A percentile compares a stretch with the other conserved stretches of the same genome.
phyloP scores from a whole-genome alignment of 30 jellyfish, hydroid and myxozoan genomes.

The Mastigias papua region DNA sequence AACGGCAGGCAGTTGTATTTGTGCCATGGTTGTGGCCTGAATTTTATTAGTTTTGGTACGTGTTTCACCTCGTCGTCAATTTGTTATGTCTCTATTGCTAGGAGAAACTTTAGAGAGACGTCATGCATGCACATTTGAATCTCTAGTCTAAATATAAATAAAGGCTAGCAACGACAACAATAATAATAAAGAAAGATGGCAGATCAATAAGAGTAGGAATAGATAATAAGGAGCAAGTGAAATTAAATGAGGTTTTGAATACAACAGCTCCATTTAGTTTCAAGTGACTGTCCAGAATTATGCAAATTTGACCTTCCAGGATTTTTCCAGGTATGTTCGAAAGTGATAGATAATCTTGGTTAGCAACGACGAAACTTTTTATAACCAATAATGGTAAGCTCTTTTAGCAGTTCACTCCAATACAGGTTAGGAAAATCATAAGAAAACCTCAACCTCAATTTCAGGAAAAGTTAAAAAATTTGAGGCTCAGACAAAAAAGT shows the following conservation, averaged over 20 bases:
- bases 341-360: no score
- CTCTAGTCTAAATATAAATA: not conserved
- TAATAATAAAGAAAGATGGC: not conserved
- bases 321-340: no score
- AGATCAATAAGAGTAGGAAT: not conserved
- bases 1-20: not conserved
- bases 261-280: no score
- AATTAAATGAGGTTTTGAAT: not conserved
- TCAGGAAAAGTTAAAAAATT: no score
- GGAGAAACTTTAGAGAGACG: not conserved
- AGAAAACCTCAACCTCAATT: no score
- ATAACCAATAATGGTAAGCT: no score
- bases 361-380: no score
- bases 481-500: no score
- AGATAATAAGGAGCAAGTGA: not conserved
- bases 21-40: not conserved
- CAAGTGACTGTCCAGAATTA: no score
- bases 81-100: not conserved
- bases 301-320: no score
- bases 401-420: no score
- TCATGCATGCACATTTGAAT: not conserved
- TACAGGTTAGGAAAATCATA: no score
- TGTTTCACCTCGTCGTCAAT: not conserved
- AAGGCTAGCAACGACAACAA: not conserved
- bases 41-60: not conserved